These are phyloP conservation scores for Sarcophilus harrisii DNA, from an alignment of 2,797 vertebrate genomes.

Conservation along the genomic window DNA sequence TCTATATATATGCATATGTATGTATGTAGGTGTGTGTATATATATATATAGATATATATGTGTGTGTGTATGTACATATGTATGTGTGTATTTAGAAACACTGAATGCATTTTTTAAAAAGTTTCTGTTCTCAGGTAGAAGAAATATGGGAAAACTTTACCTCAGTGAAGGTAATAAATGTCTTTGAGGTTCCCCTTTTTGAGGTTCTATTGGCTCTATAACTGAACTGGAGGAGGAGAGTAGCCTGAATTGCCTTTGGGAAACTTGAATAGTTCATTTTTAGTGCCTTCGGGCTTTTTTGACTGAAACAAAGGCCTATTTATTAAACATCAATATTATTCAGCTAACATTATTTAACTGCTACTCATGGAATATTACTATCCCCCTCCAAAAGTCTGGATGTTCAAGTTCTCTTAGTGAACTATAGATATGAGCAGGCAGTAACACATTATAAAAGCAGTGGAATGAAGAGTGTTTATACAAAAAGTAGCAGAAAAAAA, in stretches of 20 bases:
- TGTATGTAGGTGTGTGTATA: too few relatives aligned
- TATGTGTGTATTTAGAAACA: background rate
- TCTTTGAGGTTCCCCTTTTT: background rate
- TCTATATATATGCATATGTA: background rate
- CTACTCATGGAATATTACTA: background rate
- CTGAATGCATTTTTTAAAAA: background rate
- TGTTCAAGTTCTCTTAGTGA: background rate
- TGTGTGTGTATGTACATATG: too few relatives aligned
- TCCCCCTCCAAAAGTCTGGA: background rate
- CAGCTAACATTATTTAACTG: background rate
- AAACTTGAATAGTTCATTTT: background rate
- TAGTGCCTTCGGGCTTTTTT: background rate
- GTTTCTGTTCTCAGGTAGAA: background rate
- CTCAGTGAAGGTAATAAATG: background rate
- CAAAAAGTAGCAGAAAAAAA: background rate
- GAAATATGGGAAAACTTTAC: slow-evolving; percentile 44
- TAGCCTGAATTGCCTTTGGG: background rate
- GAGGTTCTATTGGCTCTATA: background rate
- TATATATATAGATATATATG: too few relatives aligned
- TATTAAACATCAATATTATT: background rate
- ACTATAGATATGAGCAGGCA: background rate
- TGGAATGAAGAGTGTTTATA: background rate
- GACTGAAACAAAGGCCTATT: background rate
- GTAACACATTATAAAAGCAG: background rate
- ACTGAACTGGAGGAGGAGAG: background rate